Evolutionary conservation across 2,797 vertebrate species (phyloP).

Genomic region (Podarcis siculus): DNA sequence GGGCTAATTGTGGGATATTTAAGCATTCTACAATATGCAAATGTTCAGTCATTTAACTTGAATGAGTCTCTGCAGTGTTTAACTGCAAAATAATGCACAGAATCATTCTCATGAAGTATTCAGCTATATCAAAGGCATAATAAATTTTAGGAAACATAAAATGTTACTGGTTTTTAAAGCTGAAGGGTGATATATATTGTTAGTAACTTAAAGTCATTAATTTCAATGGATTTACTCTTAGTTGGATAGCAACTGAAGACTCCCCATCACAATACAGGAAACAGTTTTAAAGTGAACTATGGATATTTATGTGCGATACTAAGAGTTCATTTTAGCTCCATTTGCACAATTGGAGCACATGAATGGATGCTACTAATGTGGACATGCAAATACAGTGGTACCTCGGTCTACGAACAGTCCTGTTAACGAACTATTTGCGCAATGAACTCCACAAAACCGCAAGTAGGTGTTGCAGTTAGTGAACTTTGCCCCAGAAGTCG

Average conservation of each 20-base stretch:
- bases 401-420: too few species aligned
- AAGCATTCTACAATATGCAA: background rate
- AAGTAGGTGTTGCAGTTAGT: too few species aligned
- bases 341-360: background rate
- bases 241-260: background rate
- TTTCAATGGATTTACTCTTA: background rate
- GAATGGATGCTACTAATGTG: background rate
- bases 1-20: background rate
- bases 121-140: background rate
- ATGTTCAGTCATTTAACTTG: slow-evolving; percentile 7
- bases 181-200: background rate
- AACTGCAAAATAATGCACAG: background rate
- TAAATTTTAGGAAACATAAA: background rate
- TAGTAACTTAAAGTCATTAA: too few species aligned
- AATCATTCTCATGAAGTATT: background rate
- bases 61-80: background rate
- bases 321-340: background rate
- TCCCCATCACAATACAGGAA: background rate
- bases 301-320: background rate
- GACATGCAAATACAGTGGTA: too few species aligned
- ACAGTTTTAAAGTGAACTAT: background rate
- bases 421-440: too few species aligned
- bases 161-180: background rate
- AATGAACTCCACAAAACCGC: too few species aligned
- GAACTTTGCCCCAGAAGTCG: too few species aligned